Evolutionary conservation across 2,797 vertebrate species (phyloP), one percentile per base, ranked within the genome.

Genomic region (Urosaurus nigricauda): DNA sequence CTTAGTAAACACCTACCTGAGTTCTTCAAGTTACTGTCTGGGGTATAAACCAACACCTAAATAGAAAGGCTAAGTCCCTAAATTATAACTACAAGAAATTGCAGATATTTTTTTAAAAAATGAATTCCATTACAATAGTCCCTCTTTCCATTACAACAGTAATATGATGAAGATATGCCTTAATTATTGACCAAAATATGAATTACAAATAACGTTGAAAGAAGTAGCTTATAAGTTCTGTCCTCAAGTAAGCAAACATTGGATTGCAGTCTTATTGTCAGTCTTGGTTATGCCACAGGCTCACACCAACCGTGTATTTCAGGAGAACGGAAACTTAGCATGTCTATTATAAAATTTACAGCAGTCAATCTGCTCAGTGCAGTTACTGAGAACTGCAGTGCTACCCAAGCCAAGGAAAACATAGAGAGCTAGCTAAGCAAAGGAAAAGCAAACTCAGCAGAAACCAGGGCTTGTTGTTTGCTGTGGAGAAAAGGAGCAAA

Each of bases 371-470:
- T 95, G 74, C 85, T 94, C 70, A 77, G 87, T 92, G 93, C 89
- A 92, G 94, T 90, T 95, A 89, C 88, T 91, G 56, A 94, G 93
- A 93, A 92, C 87, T 95, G 82, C 89, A 80, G 24, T 3, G 6
- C 51, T 85, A 37, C 43, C 81, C 73, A 94, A 85, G 95, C 94
- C 96, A 96, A 94, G 14, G 24, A 92, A 95, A 96, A 95, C 92
- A 94, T 0, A 77, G 89, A 91, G 88, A 87, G 85, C 87, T 82
- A 86, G 81, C 90, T 91, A 74, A 84, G 87, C 79, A 89, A 86
- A 87, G 88, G 94, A 95, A 94, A 43, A 86, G 92, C 92, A 56
- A 89, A 79, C 81, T 94, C 95, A 94, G 95, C 93, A 94, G 84
- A 96, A 95, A 91, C 0, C 0, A 77, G 87, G 87, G 82, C 37